These are phyloP conservation scores for Byasa hedistus DNA, from an alignment of 2,888 invertebrate species.

Conservation along the genomic window DNA sequence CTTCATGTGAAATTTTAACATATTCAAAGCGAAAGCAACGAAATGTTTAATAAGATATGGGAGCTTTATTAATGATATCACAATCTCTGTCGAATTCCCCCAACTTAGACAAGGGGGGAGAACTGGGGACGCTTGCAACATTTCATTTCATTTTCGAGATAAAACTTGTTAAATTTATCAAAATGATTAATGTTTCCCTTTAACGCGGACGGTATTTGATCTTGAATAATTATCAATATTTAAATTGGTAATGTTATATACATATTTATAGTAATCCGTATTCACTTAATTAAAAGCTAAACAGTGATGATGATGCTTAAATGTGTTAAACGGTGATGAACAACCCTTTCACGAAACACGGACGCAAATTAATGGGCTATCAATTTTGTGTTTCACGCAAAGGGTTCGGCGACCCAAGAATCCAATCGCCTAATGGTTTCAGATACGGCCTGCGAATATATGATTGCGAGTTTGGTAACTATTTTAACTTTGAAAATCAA, in stretches of 20 bases:
- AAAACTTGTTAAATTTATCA: constrained; percentile 24
- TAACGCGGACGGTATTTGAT: constrained; percentile 3
- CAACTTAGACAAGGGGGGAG: constrained; percentile 23
- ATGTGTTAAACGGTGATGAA: no score
- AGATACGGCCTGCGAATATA: no score
- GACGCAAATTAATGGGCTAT: no score
- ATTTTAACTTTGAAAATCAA: no score
- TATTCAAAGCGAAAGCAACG: background rate
- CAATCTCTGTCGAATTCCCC: constrained; percentile 16
- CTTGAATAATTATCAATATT: constrained; percentile 27
- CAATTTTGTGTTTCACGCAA: no score
- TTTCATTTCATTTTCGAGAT: constrained; percentile 26
- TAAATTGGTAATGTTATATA: background rate
- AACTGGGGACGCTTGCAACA: constrained; percentile 12
- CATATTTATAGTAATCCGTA: background rate
- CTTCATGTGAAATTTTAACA: background rate
- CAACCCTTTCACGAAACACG: no score
- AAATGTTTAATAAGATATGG: constrained; percentile 15
- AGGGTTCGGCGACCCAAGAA: no score
- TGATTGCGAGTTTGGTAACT: no score
- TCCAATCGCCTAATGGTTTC: no score
- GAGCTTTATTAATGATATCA: constrained; percentile 21
- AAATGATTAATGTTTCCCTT: constrained; percentile 15
- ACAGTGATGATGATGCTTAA: no score
- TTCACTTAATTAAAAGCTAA: no score